Base-by-base conservation (phyloP, 2,888 invertebrate genomes). In the Caenorhabditis plicata region DNA sequence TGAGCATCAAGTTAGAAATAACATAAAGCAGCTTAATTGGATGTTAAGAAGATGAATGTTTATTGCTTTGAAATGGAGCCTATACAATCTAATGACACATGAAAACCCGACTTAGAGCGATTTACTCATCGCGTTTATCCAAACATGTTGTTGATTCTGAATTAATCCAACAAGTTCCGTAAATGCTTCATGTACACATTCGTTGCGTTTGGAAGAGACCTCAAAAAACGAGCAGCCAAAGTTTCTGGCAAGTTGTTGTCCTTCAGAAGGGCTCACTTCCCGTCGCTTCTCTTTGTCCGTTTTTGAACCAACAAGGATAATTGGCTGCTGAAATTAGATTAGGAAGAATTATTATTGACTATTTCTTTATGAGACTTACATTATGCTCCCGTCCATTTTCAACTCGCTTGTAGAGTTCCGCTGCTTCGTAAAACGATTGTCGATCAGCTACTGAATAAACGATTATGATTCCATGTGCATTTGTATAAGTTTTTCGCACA, bases 161-260 rank as follows among this genome's bases (percentile, higher is more conserved):
- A 61, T 36, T 27, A 61, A 15, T 29, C 41, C 31, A 13, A 61
- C 50, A 4, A 61, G 55, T 40, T 61, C 55, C n/a, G 44, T 32
- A 17, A 61, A 61, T 8, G 53, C 47, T 29, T 68, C 64, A 36
- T 63, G 50, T 7, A 68, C 68, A 29, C 55, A 48, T 39, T 68
- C 68, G 42, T 68, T 68, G 19, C 36, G 22, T 33, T 68, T 68
- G 1, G 64, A 50, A 9, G 68, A 68, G 0, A 68, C 64, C 40
- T 68, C 68, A 13, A 62, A 33, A 33, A 68, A 68, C 9, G 68
- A 64, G 23, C 62, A 56, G 1, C 42, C 48, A 19, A 65, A 23
- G 26, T 20, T 38, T 19, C 53, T 29, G 17, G 64, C 62, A 22
- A 68, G 50, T 32, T 51, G 36, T 39, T 68, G 68, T 9, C 64